A percentile compares a stretch with the other conserved stretches of the same genome.
Evolutionary conservation across 2,888 invertebrate genomes (phyloP).

Genomic region (Dasysyrphus albostriatus): DNA sequence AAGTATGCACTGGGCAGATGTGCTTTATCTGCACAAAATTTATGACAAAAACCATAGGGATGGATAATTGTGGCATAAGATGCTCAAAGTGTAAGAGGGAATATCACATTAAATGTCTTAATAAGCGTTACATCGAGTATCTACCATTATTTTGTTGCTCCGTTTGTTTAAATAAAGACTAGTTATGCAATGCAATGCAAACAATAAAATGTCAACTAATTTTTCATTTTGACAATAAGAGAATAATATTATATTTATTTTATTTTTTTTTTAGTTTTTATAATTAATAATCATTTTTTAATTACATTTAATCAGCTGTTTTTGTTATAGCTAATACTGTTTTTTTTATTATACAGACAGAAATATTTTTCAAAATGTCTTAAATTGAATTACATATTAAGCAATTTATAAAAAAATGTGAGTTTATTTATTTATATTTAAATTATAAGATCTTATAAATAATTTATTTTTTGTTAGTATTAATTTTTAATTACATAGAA

Average conservation of each 20-base stretch:
- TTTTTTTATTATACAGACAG: no score
- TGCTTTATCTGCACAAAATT: conserved; percentile 35
- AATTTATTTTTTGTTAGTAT: no score
- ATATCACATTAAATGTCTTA: neutral
- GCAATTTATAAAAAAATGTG: no score
- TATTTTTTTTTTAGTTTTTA: neutral
- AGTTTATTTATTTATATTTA: no score
- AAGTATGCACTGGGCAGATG: conserved; percentile 31
- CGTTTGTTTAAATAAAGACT: neutral
- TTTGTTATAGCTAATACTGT: neutral
- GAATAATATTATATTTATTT: conserved; percentile 1
- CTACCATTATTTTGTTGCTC: conserved; percentile 9
- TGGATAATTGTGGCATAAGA: neutral
- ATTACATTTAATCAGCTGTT: neutral
- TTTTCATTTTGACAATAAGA: conserved; percentile 1
- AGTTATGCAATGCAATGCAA: neutral
- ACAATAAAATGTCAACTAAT: neutral
- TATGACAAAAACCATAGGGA: conserved; percentile 9
- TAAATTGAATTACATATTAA: no score
- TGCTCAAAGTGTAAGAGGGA: no score
- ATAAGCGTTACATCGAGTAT: conserved; percentile 3
- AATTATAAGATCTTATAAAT: no score
- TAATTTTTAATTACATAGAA: no score
- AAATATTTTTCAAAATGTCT: no score
- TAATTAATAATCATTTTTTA: conserved; percentile 1